Percentiles rank a stretch among this genome's conserved stretches.
These are phyloP conservation scores for Drosophila littoralis DNA, from an alignment of 1,140 invertebrate genomes.

Conservation along the genomic window DNA sequence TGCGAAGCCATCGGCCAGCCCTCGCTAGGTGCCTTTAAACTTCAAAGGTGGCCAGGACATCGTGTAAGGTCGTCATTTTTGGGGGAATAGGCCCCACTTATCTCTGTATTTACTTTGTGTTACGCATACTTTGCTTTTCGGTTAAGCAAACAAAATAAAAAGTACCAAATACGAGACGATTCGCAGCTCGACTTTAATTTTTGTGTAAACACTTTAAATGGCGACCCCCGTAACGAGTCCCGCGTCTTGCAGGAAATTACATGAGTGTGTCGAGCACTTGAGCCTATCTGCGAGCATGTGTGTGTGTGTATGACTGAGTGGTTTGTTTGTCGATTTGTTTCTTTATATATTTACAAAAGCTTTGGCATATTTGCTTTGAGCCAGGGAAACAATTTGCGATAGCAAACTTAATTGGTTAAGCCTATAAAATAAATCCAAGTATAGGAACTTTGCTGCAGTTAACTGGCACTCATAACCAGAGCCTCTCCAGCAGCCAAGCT, in stretches of 20 bases:
- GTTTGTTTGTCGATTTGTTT: conserved; percentile 70
- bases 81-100: conserved; percentile 41
- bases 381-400: conserved; percentile 40
- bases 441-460: conserved; percentile 11
- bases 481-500: conserved; percentile 61
- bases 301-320: conserved; percentile 43
- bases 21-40: conserved; percentile 6
- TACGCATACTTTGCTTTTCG: conserved; percentile 50
- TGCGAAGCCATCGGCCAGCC: conserved; percentile 1
- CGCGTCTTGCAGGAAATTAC: conserved; percentile 39
- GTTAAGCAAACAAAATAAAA: conserved; percentile 29
- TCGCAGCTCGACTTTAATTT: conserved; percentile 75
- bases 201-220: conserved; percentile 79
- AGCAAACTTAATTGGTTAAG: conserved; percentile 50
- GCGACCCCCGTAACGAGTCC: conserved; percentile 12
- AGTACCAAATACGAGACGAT: conserved; percentile 39
- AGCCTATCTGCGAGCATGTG: conserved; percentile 38
- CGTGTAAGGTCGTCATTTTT: not conserved
- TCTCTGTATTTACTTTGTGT: conserved; percentile 71
- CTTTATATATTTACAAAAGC: conserved; percentile 76
- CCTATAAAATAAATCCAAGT: conserved; percentile 28
- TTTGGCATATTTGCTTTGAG: conserved; percentile 65
- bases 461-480: conserved; percentile 45
- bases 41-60: conserved; percentile 44
- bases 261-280: conserved; percentile 46